These are phyloP conservation scores for Dolichomitus sp. DNA, from an alignment of 2,888 invertebrate species.

Conservation along the genomic window DNA sequence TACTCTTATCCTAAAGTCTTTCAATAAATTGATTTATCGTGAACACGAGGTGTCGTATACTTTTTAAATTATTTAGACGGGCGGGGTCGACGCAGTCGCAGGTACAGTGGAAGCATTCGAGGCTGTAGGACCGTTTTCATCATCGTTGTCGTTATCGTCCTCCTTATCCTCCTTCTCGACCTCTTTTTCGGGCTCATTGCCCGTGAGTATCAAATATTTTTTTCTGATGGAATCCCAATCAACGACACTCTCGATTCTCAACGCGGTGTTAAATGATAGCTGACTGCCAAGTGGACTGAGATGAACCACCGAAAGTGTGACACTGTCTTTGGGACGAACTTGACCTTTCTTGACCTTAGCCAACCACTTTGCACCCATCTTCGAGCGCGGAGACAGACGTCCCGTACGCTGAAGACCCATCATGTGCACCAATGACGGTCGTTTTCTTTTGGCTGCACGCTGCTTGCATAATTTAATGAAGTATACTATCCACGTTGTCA, in stretches of 20 bases:
- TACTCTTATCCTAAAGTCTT: conserved; percentile 14
- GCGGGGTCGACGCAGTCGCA: conserved; percentile 77
- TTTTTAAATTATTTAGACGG: conserved; percentile 71
- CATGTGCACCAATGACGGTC: conserved; percentile 87
- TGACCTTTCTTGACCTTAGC: conserved; percentile 87
- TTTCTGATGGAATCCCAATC: conserved; percentile 98
- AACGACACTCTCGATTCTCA: conserved; percentile 95
- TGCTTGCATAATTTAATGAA: conserved; percentile 87
- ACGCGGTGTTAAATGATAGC: conserved; percentile 92
- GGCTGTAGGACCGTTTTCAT: conserved; percentile 79
- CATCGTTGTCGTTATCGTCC: conserved; percentile 77
- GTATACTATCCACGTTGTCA: conserved; percentile 89
- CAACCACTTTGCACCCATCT: conserved; percentile 87
- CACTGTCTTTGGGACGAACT: conserved; percentile 88
- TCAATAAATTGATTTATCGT: conserved; percentile 41
- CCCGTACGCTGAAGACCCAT: conserved; percentile 86
- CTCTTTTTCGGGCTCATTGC: conserved; percentile 88
- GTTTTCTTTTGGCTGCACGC: conserved; percentile 85
- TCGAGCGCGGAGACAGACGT: conserved; percentile 86
- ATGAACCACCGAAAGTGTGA: conserved; percentile 93
- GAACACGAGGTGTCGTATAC: conserved; percentile 58
- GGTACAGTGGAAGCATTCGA: conserved; percentile 80
- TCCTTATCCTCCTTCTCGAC: conserved; percentile 81
- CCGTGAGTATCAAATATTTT: conserved; percentile 93
- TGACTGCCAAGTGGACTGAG: conserved; percentile 95